These are phyloP conservation scores for Neotragus pygmaeus DNA, from an alignment of 2,113 vertebrate species.

Conservation along the genomic window DNA sequence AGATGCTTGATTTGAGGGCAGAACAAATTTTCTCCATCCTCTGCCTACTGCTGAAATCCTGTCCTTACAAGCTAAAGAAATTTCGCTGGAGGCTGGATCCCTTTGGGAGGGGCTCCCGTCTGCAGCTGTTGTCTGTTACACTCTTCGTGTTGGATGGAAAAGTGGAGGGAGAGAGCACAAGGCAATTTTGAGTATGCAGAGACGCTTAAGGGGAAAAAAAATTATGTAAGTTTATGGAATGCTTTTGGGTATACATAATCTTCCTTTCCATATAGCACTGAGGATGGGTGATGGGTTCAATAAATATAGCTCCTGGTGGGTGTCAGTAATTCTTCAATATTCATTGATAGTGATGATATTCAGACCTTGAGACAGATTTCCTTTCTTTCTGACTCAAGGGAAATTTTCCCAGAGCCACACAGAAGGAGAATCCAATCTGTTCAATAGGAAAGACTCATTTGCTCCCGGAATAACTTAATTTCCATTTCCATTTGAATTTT, in stretches of 20 bases:
- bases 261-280: constrained; percentile 35
- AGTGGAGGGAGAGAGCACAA: constrained; percentile 24
- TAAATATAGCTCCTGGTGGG: constrained; percentile 69
- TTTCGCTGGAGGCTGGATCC: constrained; percentile 45
- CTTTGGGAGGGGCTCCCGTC: constrained; percentile 50
- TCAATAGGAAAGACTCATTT: constrained; percentile 68
- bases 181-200: constrained; percentile 51
- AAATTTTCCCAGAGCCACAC: constrained; percentile 66
- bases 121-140: constrained; percentile 53
- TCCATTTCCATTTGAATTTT: constrained; percentile 71
- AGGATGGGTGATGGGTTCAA: constrained; percentile 44
- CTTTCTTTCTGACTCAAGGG: constrained; percentile 64
- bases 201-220: constrained; percentile 46
- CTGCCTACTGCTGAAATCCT: constrained; percentile 41
- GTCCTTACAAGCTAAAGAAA: constrained; percentile 39
- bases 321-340: constrained; percentile 72
- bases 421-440: constrained; percentile 76
- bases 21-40: constrained; percentile 34
- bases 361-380: constrained; percentile 68
- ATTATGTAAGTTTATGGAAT: constrained; percentile 65
- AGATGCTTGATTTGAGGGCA: constrained; percentile 20
- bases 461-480: constrained; percentile 67
- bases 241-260: constrained; percentile 48
- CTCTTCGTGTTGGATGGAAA: constrained; percentile 36
- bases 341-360: constrained; percentile 72